Evolutionary conservation across 2,113 vertebrate genomes (phyloP), one percentile per base, ranked within the genome.

Genomic region (Bubalus kerabau): DNA sequence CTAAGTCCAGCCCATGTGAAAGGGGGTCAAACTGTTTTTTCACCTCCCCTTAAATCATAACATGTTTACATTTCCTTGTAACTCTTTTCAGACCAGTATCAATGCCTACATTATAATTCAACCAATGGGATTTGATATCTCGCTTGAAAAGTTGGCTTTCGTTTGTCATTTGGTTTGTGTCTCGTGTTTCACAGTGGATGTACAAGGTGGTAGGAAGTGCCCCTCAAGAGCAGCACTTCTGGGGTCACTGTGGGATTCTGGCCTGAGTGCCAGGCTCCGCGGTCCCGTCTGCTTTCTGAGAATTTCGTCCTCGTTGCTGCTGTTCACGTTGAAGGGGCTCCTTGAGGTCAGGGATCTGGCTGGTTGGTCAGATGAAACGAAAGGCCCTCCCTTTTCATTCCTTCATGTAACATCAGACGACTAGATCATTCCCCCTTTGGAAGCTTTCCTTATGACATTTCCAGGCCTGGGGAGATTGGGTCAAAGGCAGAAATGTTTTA

Each of bases 251-350:
- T 11, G 32, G 60, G 59, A 10, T 26, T 82, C 48, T 81, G 12
- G 50, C 11, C 60, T 40, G 43, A 5, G 5, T 17, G 26, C 54
- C n/a, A 1, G 74, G 26, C 6, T 7, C 7, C 1, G 1, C 2
- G 1, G 67, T 28, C 12, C 32, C 24, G 3, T 16, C 36, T 17
- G 48, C 89, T 32, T 64, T 23, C 82, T 59, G 26, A 28, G 36
- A 43, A 11, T 57, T 32, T 50, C 17, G 0, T 10, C 36, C 43
- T 54, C 14, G 0, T 15, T 13, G 36, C 14, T 17, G 50, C 62
- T 19, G 13, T 7, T 60, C 62, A 52, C 2, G 1, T 74, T 15
- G 84, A 19, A 0, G 40, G 43, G 50, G 60, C 19, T 30, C 26
- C 32, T n/a, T 12, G 76, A 60, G 85, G 60, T 24, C 26, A 16